A percentile compares a stretch with the other conserved stretches of the same genome.
Conservation (phyloP, 2,888 invertebrate species). For the Netelia virgata region DNA sequence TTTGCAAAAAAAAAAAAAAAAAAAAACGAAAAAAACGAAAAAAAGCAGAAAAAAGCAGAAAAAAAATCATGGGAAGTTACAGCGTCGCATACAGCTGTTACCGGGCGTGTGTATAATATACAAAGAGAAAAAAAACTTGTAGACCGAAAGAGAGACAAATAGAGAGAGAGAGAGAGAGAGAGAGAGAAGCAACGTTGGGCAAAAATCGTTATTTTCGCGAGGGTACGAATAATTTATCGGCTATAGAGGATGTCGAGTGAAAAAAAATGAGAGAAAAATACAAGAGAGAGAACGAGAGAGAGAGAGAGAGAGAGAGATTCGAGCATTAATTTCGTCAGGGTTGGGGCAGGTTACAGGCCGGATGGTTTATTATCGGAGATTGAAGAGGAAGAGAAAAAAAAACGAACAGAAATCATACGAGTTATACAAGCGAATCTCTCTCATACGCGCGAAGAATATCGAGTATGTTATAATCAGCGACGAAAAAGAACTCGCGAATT, state of each 20-base stretch:
- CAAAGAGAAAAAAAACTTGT: not conserved
- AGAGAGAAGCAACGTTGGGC: not conserved
- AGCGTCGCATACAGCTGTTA: slow-evolving; percentile 22
- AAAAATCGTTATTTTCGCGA: slow-evolving; percentile 44
- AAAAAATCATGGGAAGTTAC: slow-evolving; percentile 1
- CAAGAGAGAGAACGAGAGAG: slow-evolving; percentile 1
- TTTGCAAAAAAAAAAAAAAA: slow-evolving; percentile 1
- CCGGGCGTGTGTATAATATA: not conserved
- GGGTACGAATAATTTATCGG: slow-evolving; percentile 42
- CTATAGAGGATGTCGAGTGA: not conserved
- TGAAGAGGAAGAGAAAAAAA: not conserved
- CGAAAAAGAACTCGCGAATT: slow-evolving; percentile 49
- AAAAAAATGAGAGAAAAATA: slow-evolving; percentile 18
- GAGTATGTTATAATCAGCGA: slow-evolving; percentile 59
- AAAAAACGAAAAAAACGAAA: not conserved
- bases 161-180: not conserved
- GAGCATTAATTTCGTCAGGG: slow-evolving; percentile 77
- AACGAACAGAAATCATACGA: slow-evolving; percentile 40
- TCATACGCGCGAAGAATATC: slow-evolving; percentile 15
- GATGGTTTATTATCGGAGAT: slow-evolving; percentile 50
- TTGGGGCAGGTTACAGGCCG: slow-evolving; percentile 81
- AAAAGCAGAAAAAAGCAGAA: not conserved
- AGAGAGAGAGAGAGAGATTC: slow-evolving; percentile 5
- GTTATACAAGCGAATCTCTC: slow-evolving; percentile 33
- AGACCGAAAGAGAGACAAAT: too few species aligned